Evolutionary conservation across 2,113 vertebrate genomes (phyloP).

Genomic region (Leptocoma aspasia): DNA sequence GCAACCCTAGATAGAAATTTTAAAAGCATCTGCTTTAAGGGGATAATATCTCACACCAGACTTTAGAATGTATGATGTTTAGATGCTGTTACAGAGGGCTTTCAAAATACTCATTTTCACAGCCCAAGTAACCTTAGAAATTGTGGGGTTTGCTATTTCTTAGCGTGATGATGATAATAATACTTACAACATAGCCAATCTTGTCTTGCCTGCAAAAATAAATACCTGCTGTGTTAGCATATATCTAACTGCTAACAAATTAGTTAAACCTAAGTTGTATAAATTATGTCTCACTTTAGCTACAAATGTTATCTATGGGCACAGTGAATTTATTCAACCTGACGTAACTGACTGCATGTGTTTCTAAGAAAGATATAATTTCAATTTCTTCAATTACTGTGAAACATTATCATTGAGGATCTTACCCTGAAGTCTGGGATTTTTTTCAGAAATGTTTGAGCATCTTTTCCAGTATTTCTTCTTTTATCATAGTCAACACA

Average conservation of each 20-base stretch:
- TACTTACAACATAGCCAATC: neutral
- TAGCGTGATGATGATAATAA: neutral
- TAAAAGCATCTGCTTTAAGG: neutral
- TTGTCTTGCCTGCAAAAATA: neutral
- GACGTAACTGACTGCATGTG: neutral
- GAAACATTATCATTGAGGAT: constrained; percentile 14
- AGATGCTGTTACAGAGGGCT: neutral
- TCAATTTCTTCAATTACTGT: constrained; percentile 9
- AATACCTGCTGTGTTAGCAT: neutral
- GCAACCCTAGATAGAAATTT: constrained; percentile 1
- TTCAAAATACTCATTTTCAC: neutral
- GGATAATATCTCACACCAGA: neutral
- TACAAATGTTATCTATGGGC: neutral
- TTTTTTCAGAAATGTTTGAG: neutral
- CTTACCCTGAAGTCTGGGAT: neutral
- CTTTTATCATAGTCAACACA: constrained; percentile 3
- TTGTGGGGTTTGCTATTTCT: neutral
- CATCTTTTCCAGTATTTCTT: constrained; percentile 1
- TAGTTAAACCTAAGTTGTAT: neutral
- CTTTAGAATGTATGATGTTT: neutral
- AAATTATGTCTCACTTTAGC: neutral
- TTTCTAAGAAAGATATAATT: constrained; percentile 20
- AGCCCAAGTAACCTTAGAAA: neutral
- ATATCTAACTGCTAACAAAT: constrained; percentile 7
- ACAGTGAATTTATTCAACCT: constrained; percentile 8